phyloP scores from a whole-genome alignment of 2,113 vertebrate species.

The Garra rufa region DNA sequence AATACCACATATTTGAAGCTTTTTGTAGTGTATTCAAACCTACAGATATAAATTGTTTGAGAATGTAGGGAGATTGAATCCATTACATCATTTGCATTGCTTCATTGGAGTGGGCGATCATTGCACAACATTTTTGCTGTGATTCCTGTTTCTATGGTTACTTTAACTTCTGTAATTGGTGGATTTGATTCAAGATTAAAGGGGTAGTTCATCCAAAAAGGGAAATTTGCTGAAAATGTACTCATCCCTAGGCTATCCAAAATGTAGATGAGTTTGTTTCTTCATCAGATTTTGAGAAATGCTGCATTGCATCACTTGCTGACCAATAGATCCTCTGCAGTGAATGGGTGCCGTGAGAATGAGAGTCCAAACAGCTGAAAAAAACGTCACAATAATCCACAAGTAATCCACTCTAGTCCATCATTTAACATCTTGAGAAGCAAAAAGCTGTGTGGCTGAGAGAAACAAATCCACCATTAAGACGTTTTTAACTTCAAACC shows the following conservation, averaged over 20 bases:
- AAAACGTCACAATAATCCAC: too few species aligned
- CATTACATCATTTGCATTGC: not conserved
- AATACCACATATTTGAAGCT: too few species aligned
- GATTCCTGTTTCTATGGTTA: slow-evolving; percentile 2
- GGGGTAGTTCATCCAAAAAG: not conserved
- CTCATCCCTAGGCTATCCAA: not conserved
- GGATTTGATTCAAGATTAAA: not conserved
- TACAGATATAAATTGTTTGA: not conserved
- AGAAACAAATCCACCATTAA: too few species aligned
- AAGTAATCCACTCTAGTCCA: too few species aligned
- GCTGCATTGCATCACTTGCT: not conserved
- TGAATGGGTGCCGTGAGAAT: not conserved
- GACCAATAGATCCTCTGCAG: not conserved
- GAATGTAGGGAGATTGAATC: not conserved
- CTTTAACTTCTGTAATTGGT: not conserved
- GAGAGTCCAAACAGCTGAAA: too few species aligned
- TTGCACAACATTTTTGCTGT: not conserved
- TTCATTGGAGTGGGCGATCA: not conserved
- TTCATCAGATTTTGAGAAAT: not conserved
- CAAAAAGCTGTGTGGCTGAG: too few species aligned
- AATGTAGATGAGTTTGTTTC: not conserved
- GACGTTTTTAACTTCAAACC: too few species aligned
- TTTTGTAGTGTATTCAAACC: not conserved
- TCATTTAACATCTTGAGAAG: too few species aligned
- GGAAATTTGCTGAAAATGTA: not conserved